Conservation (phyloP, 2,797 vertebrate genomes). For the Syngnathus rostellatus region DNA sequence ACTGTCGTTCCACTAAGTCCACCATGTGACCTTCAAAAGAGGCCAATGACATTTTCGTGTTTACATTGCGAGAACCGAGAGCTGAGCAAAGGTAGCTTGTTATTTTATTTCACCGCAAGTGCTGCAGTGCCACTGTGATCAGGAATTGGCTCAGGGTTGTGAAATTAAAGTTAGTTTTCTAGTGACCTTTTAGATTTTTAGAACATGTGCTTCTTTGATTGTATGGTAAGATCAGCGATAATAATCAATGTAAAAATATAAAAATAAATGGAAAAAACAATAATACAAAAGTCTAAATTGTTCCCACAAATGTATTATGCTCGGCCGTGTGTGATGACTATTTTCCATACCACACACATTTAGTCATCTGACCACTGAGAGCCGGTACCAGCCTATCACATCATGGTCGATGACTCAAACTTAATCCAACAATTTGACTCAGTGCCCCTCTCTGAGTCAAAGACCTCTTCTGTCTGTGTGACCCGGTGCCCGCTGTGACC, state of each 20-base stretch:
- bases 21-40: constrained; percentile 22
- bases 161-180: background rate
- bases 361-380: constrained; percentile 27
- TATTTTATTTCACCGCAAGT: constrained; percentile 18
- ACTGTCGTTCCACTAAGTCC: constrained; percentile 1
- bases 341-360: background rate
- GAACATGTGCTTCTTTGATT: background rate
- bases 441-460: constrained; percentile 30
- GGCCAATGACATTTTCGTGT: constrained; percentile 38
- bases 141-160: constrained; percentile 8
- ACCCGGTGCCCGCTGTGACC: background rate
- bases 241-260: background rate
- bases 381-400: constrained; percentile 42
- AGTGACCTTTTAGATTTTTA: background rate
- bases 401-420: constrained; percentile 39
- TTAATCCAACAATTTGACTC: constrained; percentile 15
- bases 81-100: constrained; percentile 18
- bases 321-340: background rate
- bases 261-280: background rate
- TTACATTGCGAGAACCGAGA: constrained; percentile 27
- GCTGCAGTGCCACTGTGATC: constrained; percentile 19
- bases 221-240: background rate
- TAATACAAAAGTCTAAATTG: no score
- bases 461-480: constrained; percentile 30
- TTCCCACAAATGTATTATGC: background rate